Evolutionary conservation across 2,113 vertebrate species (phyloP).

Genomic region (Erpornis zantholeuca): DNA sequence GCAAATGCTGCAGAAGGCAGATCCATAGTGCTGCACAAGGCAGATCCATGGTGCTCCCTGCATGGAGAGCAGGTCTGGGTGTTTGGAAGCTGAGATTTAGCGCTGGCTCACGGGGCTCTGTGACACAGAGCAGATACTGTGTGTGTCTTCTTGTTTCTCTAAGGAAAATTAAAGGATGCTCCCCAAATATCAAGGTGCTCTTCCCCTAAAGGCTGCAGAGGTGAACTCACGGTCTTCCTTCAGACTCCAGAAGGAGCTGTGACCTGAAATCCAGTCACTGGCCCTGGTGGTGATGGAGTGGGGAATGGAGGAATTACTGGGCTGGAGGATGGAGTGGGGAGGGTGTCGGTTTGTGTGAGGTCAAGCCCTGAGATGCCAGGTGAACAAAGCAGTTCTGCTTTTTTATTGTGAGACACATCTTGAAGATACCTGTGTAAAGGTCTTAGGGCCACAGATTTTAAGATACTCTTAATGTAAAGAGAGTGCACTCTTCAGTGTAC

Average conservation of each 20-base stretch:
- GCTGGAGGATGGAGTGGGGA: neutral
- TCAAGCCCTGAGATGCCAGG: neutral
- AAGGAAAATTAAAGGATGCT: neutral
- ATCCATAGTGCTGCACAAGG: neutral
- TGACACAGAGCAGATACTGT: accelerated
- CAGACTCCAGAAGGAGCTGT: neutral
- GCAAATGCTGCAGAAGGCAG: neutral
- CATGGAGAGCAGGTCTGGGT: neutral
- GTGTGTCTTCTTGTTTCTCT: accelerated
- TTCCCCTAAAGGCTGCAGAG: neutral
- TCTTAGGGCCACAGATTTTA: neutral
- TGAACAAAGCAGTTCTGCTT: neutral
- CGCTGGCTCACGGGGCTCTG: neutral
- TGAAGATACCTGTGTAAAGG: neutral
- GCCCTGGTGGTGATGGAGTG: neutral
- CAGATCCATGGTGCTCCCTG: neutral
- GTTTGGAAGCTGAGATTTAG: neutral
- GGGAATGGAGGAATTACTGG: neutral
- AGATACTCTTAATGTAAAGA: neutral
- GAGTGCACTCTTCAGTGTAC: neutral
- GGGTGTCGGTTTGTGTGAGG: neutral
- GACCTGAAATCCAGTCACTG: neutral
- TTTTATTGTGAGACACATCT: neutral
- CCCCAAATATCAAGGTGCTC: neutral
- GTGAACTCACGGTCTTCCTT: neutral